phyloP scores from a whole-genome alignment of 2,888 invertebrate species.

The Drosophila fulvimacula region DNA sequence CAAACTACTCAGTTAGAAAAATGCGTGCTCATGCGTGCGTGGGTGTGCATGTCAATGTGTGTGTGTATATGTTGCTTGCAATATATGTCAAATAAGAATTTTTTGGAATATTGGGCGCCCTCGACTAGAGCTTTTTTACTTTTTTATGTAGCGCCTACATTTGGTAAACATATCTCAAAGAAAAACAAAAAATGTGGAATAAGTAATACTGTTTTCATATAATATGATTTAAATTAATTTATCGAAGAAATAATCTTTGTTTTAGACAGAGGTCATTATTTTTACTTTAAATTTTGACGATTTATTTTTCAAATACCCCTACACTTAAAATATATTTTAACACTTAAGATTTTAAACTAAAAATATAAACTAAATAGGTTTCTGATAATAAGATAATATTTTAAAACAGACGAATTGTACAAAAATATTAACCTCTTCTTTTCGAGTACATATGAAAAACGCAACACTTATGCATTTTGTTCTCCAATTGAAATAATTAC shows the following conservation, averaged over 20 bases:
- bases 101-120: no score
- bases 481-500: neutral
- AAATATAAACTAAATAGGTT: neutral
- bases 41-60: no score
- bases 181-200: neutral
- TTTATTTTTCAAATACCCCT: neutral
- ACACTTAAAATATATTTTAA: no score
- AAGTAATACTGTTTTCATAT: neutral
- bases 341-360: neutral
- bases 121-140: no score
- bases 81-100: no score
- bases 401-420: neutral
- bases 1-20: no score
- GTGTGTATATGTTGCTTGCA: no score
- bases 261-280: neutral
- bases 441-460: neutral
- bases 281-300: neutral
- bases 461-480: neutral
- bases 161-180: neutral
- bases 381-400: neutral
- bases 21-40: no score
- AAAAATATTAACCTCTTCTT: no score
- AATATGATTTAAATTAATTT: neutral
- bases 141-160: neutral
- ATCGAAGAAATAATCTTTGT: neutral